Percentiles rank a stretch among this genome's conserved stretches.
Evolutionary conservation across 2,888 invertebrate genomes (phyloP).

Genomic region (Apodemia duryi): DNA sequence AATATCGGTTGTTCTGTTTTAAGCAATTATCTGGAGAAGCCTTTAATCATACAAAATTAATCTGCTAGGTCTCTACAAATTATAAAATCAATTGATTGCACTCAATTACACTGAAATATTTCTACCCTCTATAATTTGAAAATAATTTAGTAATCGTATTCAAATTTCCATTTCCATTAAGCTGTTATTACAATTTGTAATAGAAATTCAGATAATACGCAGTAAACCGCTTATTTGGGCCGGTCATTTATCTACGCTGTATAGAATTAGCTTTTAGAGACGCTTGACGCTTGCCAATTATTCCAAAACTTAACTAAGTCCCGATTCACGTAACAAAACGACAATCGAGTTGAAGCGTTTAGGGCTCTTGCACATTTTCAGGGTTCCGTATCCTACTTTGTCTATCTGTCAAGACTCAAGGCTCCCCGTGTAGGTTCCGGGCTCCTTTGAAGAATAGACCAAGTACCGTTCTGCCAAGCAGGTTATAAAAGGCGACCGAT

Average conservation of each 20-base stretch:
- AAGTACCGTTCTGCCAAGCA: too few relatives aligned
- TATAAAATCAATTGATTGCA: background rate
- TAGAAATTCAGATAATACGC: background rate
- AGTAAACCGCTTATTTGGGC: background rate
- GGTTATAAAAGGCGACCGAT: too few relatives aligned
- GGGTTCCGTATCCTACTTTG: too few relatives aligned
- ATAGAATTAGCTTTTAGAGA: background rate
- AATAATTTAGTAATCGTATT: conserved; percentile 7
- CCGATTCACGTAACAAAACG: too few relatives aligned
- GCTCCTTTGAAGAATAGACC: too few relatives aligned
- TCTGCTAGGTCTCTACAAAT: background rate
- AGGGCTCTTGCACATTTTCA: too few relatives aligned
- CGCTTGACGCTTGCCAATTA: background rate
- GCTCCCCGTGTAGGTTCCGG: too few relatives aligned
- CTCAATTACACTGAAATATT: background rate
- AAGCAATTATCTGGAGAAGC: background rate
- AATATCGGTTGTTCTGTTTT: too few relatives aligned
- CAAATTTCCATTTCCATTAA: background rate
- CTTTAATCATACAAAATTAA: background rate
- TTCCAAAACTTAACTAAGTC: too few relatives aligned
- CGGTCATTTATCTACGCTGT: background rate
- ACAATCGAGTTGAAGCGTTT: too few relatives aligned
- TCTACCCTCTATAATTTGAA: conserved; percentile 1
- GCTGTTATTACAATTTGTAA: background rate
- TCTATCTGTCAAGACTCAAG: too few relatives aligned